phyloP scores from a whole-genome alignment of 2,113 vertebrate genomes.

The Pterocles orientalis region DNA sequence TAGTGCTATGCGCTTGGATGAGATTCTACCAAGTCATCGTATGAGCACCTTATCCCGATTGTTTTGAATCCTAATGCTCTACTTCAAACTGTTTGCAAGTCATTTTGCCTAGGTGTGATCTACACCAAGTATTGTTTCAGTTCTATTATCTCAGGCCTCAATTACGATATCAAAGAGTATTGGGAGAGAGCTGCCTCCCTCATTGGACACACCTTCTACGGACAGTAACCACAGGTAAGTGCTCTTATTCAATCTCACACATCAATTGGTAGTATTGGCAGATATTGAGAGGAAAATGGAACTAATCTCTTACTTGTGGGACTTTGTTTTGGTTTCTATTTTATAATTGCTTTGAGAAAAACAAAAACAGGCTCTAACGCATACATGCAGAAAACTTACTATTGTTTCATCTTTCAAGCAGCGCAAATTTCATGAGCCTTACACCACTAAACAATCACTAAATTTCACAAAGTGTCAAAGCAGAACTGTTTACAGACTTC shows the following conservation, averaged over 20 bases:
- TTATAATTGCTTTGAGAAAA: background rate
- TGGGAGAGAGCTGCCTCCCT: background rate
- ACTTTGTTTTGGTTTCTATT: background rate
- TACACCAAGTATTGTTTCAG: background rate
- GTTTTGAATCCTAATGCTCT: background rate
- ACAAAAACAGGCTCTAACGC: background rate
- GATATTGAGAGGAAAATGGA: background rate
- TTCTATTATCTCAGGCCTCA: background rate
- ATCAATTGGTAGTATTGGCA: background rate
- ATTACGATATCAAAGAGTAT: background rate
- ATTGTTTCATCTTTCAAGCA: background rate
- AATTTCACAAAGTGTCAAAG: background rate
- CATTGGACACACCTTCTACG: background rate
- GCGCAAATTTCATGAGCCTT: background rate
- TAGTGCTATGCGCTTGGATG: background rate
- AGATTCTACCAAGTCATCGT: background rate
- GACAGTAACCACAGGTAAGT: background rate
- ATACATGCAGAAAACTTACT: background rate
- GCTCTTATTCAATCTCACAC: background rate
- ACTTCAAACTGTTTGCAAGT: background rate
- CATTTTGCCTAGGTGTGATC: background rate
- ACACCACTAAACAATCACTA: background rate
- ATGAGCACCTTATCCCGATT: background rate
- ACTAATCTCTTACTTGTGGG: background rate
- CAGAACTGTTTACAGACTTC: background rate